Base-by-base conservation (phyloP, 1,140 invertebrate genomes). In the Coelopa frigida region DNA sequence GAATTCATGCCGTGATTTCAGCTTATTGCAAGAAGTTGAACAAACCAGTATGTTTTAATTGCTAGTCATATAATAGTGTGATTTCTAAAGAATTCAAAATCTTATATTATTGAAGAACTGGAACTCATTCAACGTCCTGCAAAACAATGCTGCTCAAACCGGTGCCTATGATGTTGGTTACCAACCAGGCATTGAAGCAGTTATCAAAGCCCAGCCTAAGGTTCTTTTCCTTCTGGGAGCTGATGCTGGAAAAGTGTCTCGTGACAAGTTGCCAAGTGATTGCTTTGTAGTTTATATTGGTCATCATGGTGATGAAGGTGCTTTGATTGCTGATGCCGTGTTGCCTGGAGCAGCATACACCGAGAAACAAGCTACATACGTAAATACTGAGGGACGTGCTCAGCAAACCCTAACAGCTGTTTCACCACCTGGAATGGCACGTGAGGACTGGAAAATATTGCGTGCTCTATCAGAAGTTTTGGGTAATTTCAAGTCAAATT, bases 401-500 rank as follows among this genome's bases (percentile, higher is more conserved):
- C 96, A 99, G 73, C 84, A 94, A 75, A 94, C 93, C 2, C 74
- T 85, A 32, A 75, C 82, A 4, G 95, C 94, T 12, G 83, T 98
- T n/a, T 83, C 87, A 20, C 89, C 95, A 32, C 95, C 95, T 12
- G 94, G 94, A 49, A 77, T 88, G 72, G 94, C 93, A 2, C 78
- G 94, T 46, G 89, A 93, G 54, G 96, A 99, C 74, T 99, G 96
- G 96, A 98, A 99, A 75, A 96, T 99, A 49, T 84, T 99, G 53
- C 75, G 78, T 48, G 76, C 79, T 11, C 62, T 81, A 3, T 79
- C 78, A 14, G 76, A 94, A 82, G 79, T 99, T 55, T 71, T 85
- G 17, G 93, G 88, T 36, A 38, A 12, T 65, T 75, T 18, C 14
- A 8, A 27, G 7, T 7, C 8, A 39, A 11, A 39, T 21, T 45